Base-by-base conservation (phyloP, 2,888 invertebrate species). In the Thalpophila matura region DNA sequence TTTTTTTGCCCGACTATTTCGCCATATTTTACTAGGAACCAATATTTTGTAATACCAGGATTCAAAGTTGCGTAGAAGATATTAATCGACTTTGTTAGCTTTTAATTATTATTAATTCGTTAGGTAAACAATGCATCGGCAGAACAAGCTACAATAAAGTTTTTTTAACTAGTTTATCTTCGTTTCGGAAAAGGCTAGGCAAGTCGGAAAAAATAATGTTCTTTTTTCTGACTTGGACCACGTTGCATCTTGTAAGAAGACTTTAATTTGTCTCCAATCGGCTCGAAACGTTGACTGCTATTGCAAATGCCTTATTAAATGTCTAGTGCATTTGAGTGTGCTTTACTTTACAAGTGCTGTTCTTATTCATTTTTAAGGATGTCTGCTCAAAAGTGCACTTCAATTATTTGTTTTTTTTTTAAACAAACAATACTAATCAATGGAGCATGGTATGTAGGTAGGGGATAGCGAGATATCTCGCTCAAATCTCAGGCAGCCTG, bases 261-360 rank as follows among this genome's bases (percentile, higher is more conserved):
- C 67, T 86, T 87, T 83, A 82, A 86, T 88, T 87, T 85, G 87
- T 84, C 83, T 82, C 81, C 85, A 79, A 87, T 88, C 86, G 86
- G 71, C 77, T 84, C 67, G 80, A 81, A 86, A 82, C 75, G 81
- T 74, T 77, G 82, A 80, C 82, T 82, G 81, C 74, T 79, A 83
- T 84, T 81, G 81, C 80, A 80, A 84, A 81, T 82, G 78, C 79
- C 76, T 86, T 86, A 87, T 86, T 87, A 86, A 81, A 84, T 59
- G 80, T 83, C 81, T 63, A 71, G 45, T 53, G 53, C 58, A 45
- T 61, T 61, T 66, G 60, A 65, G 43, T 16, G 27, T 7, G 35
- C 33, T 57, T 43, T 50, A 40, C 12, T 42, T 46, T 12, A 40
- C 37, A 47, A 51, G 58, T n/a, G 14, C 0, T 38, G 6, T 57